Base-by-base conservation (phyloP, 2,797 vertebrate species). In the Hylomyscus alleni region DNA sequence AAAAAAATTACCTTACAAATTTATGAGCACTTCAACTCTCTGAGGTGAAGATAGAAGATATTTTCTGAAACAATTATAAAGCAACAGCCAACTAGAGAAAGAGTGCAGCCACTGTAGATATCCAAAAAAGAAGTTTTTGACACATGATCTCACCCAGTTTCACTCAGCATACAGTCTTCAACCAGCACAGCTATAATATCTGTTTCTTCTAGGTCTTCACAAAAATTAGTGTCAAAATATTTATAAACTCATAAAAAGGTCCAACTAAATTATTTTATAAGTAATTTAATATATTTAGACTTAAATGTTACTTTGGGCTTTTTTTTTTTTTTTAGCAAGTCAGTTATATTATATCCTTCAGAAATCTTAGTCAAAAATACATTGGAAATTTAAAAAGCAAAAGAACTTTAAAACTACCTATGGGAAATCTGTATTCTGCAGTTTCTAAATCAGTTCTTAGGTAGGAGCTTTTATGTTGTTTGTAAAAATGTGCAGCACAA, bases 21-120 rank as follows among this genome's bases (percentile, higher is more conserved):
- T 91, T 89, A 95, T 88, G 60, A 93, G 62, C 65, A 94, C 81
- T 91, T 90, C 83, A 93, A 40, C 77, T 75, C 40, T 95, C 72
- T 69, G 54, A 20, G 44, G 91, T 20, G 22, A 94, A 82, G 73
- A 60, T 6, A 15, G 26, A 78, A 93, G 34, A 83, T 87, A 37
- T 15, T 56, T 86, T 77, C 72, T 69, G 72, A 87, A 94, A 86
- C 22, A 92, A 85, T 87, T 85, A 91, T 62, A 86, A 89, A 94
- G 47, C 77, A 95, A 76, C 29, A 34, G 40, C 15, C 40, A 94
- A 52, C 17, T 52, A 26, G 17, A 94, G 40, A 81, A 91, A 82
- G 56, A 69, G 12, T 73, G 76, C 73, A 54, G 19, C 58, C 91
- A 26, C n/a, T 91, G 37, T 65, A 85, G 65, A 76, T n/a, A 24